phyloP scores from a whole-genome alignment of 2,797 vertebrate species.

The Tragelaphus eurycerus region DNA sequence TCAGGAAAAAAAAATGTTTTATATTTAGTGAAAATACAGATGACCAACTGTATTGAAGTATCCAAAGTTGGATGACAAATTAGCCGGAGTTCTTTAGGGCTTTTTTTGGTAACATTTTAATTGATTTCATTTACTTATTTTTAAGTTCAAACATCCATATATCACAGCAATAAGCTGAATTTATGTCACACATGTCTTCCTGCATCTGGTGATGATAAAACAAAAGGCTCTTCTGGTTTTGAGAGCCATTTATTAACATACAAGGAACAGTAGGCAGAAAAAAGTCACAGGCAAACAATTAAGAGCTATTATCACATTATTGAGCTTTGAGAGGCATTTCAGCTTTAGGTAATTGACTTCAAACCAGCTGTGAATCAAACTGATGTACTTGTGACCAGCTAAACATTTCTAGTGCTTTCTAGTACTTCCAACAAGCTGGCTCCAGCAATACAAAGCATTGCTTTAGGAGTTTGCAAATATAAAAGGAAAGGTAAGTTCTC shows the following conservation, averaged over 20 bases:
- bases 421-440: not conserved
- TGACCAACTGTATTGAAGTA: not conserved
- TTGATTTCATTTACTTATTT: not conserved
- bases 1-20: not conserved
- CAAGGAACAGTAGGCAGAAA: slow-evolving; percentile 24
- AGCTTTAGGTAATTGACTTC: slow-evolving; percentile 63
- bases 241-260: slow-evolving; percentile 34
- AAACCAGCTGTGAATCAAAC: slow-evolving; percentile 62
- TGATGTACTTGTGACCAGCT: not conserved
- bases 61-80: not conserved
- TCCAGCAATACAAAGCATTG: not conserved
- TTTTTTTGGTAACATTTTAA: not conserved
- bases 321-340: slow-evolving; percentile 64
- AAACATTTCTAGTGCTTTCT: not conserved
- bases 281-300: slow-evolving; percentile 62
- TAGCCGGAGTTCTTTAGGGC: not conserved
- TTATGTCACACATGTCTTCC: not conserved
- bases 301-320: slow-evolving; percentile 62
- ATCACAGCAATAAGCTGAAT: not conserved
- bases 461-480: not conserved
- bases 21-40: not conserved
- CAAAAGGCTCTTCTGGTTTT: not conserved
- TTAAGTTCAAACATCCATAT: not conserved
- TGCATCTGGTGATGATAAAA: not conserved
- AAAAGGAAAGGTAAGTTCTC: not conserved